A percentile compares a stretch with the other conserved stretches of the same genome.
phyloP scores from a whole-genome alignment of 1,140 invertebrate genomes.

The Pectinophora gossypiella region DNA sequence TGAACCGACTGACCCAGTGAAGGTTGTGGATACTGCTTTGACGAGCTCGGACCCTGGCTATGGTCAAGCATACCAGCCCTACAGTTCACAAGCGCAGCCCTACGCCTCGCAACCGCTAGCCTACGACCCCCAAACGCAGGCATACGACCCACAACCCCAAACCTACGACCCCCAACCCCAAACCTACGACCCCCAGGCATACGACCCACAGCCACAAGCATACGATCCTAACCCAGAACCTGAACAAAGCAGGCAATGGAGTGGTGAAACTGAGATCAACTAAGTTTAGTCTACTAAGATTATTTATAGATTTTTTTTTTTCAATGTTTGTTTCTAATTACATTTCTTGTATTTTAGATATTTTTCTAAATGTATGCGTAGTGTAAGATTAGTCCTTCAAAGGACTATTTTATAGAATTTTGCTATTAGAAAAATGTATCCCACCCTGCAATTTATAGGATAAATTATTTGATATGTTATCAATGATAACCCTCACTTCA shows the following conservation, averaged over 20 bases:
- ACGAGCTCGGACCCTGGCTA: conserved; percentile 12
- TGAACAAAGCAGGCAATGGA: conserved; percentile 30
- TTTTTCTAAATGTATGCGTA: too few relatives aligned
- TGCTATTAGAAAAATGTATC: too few relatives aligned
- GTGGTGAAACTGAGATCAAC: conserved; percentile 65
- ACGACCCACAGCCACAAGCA: background rate
- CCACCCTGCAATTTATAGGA: too few relatives aligned
- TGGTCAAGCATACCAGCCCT: background rate
- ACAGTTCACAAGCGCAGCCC: background rate
- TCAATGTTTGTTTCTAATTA: background rate
- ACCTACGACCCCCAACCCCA: background rate
- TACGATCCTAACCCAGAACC: background rate
- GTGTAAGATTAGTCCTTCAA: too few relatives aligned
- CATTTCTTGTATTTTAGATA: too few relatives aligned
- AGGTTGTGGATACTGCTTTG: conserved; percentile 23
- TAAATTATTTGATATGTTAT: too few relatives aligned
- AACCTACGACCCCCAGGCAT: background rate
- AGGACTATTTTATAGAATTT: too few relatives aligned
- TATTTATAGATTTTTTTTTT: background rate
- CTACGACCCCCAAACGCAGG: conserved; percentile 3
- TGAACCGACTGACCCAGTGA: conserved; percentile 44
- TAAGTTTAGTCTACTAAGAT: conserved; percentile 32
- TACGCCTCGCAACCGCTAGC: too few relatives aligned
- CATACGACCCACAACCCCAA: background rate
- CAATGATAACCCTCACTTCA: too few relatives aligned